Evolutionary conservation across 2,113 vertebrate genomes (phyloP).

Genomic region (Accipiter cooperii): DNA sequence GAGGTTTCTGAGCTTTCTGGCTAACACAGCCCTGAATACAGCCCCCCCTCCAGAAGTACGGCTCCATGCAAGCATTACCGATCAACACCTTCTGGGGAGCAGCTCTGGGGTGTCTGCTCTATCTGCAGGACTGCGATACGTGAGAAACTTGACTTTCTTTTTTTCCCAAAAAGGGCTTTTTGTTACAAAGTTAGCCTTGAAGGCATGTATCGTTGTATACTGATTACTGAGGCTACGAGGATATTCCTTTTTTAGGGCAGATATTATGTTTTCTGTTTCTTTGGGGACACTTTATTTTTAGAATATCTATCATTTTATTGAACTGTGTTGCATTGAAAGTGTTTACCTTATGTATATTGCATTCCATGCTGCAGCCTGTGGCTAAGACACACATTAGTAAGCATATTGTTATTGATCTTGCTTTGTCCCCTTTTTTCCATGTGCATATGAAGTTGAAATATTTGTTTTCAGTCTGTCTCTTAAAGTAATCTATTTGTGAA

Average conservation of each 20-base stretch:
- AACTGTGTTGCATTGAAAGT: background rate
- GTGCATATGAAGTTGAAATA: conserved; percentile 11
- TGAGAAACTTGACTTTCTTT: background rate
- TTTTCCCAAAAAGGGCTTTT: background rate
- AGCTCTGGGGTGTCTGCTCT: background rate
- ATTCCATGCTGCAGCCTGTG: conserved; percentile 19
- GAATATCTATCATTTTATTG: conserved; percentile 42
- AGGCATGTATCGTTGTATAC: background rate
- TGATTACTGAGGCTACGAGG: background rate
- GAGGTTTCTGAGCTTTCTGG: background rate
- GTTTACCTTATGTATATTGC: conserved; percentile 35
- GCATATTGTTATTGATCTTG: conserved; percentile 56
- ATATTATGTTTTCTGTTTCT: conserved; percentile 8
- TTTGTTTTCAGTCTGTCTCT: conserved; percentile 9
- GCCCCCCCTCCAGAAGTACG: background rate
- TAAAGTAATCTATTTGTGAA: background rate
- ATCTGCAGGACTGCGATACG: background rate
- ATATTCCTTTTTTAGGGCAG: background rate
- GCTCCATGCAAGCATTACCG: background rate
- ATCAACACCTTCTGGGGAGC: background rate
- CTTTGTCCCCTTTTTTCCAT: background rate
- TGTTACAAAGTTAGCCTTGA: background rate
- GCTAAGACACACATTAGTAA: conserved; percentile 31
- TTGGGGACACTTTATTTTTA: conserved; percentile 19
- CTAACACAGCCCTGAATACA: no score